Percentiles rank a stretch among this genome's conserved stretches.
Evolutionary conservation across 1,140 invertebrate genomes (phyloP).

Genomic region (Melitaea cinxia): DNA sequence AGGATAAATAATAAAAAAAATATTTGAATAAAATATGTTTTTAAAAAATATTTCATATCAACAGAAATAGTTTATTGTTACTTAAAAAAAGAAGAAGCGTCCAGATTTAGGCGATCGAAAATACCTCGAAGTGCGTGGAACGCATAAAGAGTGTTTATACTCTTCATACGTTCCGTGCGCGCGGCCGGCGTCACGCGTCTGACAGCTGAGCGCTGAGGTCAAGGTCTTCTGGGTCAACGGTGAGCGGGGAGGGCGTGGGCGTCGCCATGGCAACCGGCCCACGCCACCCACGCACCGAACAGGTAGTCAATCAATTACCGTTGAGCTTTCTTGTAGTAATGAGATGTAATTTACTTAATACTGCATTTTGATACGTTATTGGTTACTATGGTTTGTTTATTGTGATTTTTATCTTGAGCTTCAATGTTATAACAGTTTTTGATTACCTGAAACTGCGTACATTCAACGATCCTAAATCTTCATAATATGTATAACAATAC

Average conservation of each 20-base stretch:
- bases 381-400: not conserved
- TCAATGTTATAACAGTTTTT: not conserved
- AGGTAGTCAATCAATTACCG: slow-evolving; percentile 77
- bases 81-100: slow-evolving; percentile 12
- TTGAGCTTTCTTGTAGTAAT: slow-evolving; percentile 57
- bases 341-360: slow-evolving; percentile 50
- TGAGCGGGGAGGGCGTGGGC: slow-evolving; percentile 56
- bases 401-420: not conserved
- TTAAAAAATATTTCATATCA: not conserved
- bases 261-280: slow-evolving; percentile 72
- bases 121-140: slow-evolving; percentile 31
- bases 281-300: slow-evolving; percentile 65
- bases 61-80: not conserved
- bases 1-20: not conserved
- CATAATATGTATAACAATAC: too few relatives aligned
- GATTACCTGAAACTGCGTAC: too few relatives aligned
- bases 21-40: not conserved
- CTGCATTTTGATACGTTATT: slow-evolving; percentile 3
- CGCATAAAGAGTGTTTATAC: too few relatives aligned
- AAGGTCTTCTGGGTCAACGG: slow-evolving; percentile 74
- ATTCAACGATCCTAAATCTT: too few relatives aligned
- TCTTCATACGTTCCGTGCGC: slow-evolving; percentile 14
- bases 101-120: slow-evolving; percentile 42
- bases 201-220: slow-evolving; percentile 72
- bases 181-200: slow-evolving; percentile 50